Evolutionary conservation across 2,797 vertebrate species (phyloP).

Genomic region (Craterocephalus amniculus): DNA sequence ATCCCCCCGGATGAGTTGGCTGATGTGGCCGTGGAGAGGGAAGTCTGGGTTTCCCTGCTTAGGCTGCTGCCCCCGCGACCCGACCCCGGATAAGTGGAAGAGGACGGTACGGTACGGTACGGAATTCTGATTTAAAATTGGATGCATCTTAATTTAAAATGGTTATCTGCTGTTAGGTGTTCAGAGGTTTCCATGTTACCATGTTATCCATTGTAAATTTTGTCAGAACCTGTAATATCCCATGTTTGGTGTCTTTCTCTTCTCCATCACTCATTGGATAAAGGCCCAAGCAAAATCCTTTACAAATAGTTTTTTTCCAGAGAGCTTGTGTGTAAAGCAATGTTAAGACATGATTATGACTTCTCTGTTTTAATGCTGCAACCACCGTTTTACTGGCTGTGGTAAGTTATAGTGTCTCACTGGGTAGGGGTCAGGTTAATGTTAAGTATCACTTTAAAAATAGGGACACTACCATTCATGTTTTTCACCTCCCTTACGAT

Average conservation of each 20-base stretch:
- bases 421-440: constrained; percentile 1
- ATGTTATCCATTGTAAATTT: background rate
- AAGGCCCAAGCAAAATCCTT: background rate
- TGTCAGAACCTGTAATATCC: background rate
- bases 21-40: too few relatives aligned
- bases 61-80: too few relatives aligned
- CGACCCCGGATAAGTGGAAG: too few relatives aligned
- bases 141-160: constrained; percentile 1
- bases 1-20: too few relatives aligned
- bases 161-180: background rate
- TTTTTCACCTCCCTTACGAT: too few relatives aligned
- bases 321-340: background rate
- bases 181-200: too few relatives aligned
- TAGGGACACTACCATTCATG: too few relatives aligned
- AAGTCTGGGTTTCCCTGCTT: too few relatives aligned
- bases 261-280: background rate
- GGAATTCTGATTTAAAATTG: background rate
- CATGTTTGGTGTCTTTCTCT: background rate
- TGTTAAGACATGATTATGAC: background rate
- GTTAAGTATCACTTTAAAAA: background rate
- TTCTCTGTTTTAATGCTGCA: background rate
- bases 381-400: background rate
- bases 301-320: background rate
- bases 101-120: too few relatives aligned
- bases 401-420: background rate